Conservation (phyloP, 2,797 vertebrate species). For the Todus mexicanus region DNA sequence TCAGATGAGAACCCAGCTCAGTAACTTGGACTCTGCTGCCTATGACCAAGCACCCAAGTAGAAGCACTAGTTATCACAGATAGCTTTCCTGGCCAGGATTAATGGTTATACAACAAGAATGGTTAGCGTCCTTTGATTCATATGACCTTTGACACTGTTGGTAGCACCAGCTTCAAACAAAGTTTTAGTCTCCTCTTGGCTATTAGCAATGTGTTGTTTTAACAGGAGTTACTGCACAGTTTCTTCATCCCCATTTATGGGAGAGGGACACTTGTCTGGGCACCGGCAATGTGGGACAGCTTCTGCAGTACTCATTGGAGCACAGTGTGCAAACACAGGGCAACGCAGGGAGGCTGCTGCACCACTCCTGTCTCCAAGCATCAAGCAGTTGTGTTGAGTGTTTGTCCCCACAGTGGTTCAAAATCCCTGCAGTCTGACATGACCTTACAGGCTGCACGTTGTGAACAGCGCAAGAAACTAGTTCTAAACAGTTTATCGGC, state of each 20-base stretch:
- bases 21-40: background rate
- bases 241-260: background rate
- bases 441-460: background rate
- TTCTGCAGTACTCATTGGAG: background rate
- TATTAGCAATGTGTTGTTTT: background rate
- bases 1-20: background rate
- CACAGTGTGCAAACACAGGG: background rate
- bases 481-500: background rate
- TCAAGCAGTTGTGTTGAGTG: background rate
- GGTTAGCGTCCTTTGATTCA: background rate
- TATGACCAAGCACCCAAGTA: background rate
- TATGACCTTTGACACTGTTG: background rate
- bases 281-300: background rate
- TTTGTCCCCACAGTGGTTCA: background rate
- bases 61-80: background rate
- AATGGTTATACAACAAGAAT: background rate
- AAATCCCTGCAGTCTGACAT: background rate
- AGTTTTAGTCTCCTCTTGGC: background rate
- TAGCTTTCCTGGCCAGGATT: background rate
- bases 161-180: background rate
- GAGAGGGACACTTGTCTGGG: background rate
- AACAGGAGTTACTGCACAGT: background rate
- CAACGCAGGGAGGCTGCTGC: background rate
- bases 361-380: background rate
- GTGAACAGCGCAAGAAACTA: background rate